phyloP scores from a whole-genome alignment of 2,888 invertebrate genomes.

The Hipparchia semele region DNA sequence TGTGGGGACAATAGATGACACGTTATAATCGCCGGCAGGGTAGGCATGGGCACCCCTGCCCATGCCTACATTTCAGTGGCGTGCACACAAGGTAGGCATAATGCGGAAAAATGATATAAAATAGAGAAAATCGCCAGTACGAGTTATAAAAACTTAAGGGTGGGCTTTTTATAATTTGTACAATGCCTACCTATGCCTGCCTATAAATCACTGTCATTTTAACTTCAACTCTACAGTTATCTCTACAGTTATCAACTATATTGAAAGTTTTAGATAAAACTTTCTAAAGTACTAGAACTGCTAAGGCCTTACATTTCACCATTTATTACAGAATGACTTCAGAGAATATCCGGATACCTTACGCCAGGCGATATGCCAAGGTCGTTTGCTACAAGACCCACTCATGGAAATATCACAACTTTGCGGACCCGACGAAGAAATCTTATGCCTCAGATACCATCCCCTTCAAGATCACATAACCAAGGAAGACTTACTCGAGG shows the following conservation, averaged over 20 bases:
- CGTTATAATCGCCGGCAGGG: too few species aligned
- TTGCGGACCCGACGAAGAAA: constrained; percentile 98
- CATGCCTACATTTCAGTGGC: too few species aligned
- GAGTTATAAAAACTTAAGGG: too few species aligned
- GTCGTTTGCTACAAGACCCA: constrained; percentile 96
- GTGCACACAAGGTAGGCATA: too few species aligned
- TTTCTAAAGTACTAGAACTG: background rate
- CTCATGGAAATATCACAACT: constrained; percentile 97
- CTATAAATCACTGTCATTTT: background rate
- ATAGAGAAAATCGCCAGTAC: too few species aligned
- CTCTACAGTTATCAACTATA: background rate
- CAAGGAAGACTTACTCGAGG: constrained; percentile 94
- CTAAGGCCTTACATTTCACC: background rate
- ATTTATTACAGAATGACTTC: constrained; percentile 86
- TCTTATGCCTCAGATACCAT: constrained; percentile 96
- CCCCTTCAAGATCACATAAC: constrained; percentile 90
- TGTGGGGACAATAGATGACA: too few species aligned
- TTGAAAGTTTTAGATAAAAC: background rate
- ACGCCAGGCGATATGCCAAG: constrained; percentile 96
- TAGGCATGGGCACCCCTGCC: too few species aligned
- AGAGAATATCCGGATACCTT: constrained; percentile 96
- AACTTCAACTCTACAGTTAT: background rate
- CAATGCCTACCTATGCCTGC: too few species aligned
- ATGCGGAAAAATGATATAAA: too few species aligned
- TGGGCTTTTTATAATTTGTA: too few species aligned